Conservation (phyloP, 2,113 vertebrate genomes). For the Nicator chloris region DNA sequence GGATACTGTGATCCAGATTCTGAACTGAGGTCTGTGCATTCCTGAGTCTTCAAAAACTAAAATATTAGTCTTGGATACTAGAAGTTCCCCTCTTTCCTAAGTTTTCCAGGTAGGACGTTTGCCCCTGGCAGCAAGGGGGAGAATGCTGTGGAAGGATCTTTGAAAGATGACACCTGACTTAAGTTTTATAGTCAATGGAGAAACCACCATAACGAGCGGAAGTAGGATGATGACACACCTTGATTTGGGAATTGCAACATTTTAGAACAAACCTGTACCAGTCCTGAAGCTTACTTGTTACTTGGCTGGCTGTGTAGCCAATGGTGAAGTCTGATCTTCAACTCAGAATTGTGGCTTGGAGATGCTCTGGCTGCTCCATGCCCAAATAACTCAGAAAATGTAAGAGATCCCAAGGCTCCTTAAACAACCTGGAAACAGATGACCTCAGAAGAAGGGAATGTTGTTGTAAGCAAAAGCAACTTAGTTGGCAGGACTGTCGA, state of each 20-base stretch:
- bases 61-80: neutral
- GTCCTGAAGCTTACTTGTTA: neutral
- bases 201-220: neutral
- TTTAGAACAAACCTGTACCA: neutral
- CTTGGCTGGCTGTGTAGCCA: neutral
- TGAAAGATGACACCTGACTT: neutral
- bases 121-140: neutral
- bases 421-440: neutral
- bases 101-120: neutral
- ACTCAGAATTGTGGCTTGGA: neutral
- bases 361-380: neutral
- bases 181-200: neutral
- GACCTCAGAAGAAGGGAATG: neutral
- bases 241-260: neutral
- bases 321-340: neutral
- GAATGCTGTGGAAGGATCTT: neutral
- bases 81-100: neutral
- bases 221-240: neutral
- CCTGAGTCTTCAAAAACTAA: neutral
- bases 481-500: neutral
- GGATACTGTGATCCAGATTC: neutral
- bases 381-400: neutral
- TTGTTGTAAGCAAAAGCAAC: neutral
- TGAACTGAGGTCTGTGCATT: neutral
- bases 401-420: neutral